Base-by-base conservation (phyloP, 2,888 invertebrate species). In the Heliconius ismenius region DNA sequence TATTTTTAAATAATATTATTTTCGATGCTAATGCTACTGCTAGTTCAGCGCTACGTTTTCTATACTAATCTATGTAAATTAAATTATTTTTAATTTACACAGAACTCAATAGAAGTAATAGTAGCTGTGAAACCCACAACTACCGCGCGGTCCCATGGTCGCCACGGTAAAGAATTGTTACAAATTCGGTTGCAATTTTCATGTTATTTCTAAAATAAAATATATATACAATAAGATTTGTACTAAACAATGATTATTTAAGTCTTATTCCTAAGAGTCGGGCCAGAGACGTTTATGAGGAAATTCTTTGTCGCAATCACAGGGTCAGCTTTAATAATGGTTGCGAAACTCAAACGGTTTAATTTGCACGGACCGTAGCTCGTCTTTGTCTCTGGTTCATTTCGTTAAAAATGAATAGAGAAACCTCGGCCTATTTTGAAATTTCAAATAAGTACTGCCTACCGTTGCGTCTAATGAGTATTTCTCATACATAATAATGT, bases 281-380 rank as follows among this genome's bases (percentile, higher is more conserved):
- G 26, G 13, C 4, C 26, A 49, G 32, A 54, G 62, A 63, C 70
- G 69, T 70, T 76, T 76, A 39, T 72, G 54, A 76, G 36, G 58
- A 72, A 76, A 76, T 60, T 72, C 70, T 72, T 76, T 65, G 70
- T 76, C 26, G 26, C 72, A 72, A 76, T 76, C 70, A 76, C 64
- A 76, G 39, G 64, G 58, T 54, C 63, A 49, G 70, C 64, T 76
- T 70, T 64, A 72, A 77, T 77, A 77, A 75, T 65, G 62, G 73
- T 67, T 49, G 72, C 36, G 73, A 73, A 68, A 65, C 72, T 77
- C 72, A 77, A 77, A 73, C 72, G 74, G 43, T 77, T 77, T 73
- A 77, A 75, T 77, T 77, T 77, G 65, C 67, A 77, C 65, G 43
- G 72, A 49, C 39, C 67, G 39, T 70, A 65, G 69, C 70, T 62